These are phyloP conservation scores for Aramus guarauna DNA, from an alignment of 2,113 vertebrate genomes.

Conservation along the genomic window DNA sequence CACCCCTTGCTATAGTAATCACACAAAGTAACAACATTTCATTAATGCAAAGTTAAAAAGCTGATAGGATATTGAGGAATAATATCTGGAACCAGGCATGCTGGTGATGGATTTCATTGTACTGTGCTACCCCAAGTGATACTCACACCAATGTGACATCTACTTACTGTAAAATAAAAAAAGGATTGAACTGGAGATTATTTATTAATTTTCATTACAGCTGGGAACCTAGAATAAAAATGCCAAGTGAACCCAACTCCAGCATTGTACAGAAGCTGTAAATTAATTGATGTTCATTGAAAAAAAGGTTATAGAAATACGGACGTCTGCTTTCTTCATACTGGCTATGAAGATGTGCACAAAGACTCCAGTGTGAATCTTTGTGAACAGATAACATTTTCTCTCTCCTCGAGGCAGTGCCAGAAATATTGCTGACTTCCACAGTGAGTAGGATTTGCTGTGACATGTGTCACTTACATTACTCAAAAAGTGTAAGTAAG, in stretches of 20 bases:
- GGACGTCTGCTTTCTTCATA: neutral
- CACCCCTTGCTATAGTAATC: neutral
- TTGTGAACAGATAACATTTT: neutral
- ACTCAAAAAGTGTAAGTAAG: neutral
- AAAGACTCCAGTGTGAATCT: neutral
- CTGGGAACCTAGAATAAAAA: neutral
- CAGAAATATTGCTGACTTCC: neutral
- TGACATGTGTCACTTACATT: neutral
- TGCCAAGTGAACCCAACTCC: neutral
- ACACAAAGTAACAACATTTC: neutral
- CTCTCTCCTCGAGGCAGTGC: neutral
- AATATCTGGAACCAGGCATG: neutral
- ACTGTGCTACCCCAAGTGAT: neutral
- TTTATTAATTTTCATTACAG: neutral
- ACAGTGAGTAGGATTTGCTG: neutral
- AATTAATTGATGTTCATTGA: accelerated
- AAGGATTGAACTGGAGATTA: neutral
- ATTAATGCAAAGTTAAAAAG: conserved; percentile 17
- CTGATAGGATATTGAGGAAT: neutral
- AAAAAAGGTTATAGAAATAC: neutral
- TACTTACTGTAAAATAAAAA: neutral
- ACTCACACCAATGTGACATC: neutral
- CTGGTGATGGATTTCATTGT: neutral
- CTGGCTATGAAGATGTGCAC: neutral
- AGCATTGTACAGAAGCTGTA: neutral